A percentile compares a stretch with the other conserved stretches of the same genome.
These are phyloP conservation scores for Arctopsyche grandis DNA, from an alignment of 1,140 invertebrate genomes.

Conservation along the genomic window DNA sequence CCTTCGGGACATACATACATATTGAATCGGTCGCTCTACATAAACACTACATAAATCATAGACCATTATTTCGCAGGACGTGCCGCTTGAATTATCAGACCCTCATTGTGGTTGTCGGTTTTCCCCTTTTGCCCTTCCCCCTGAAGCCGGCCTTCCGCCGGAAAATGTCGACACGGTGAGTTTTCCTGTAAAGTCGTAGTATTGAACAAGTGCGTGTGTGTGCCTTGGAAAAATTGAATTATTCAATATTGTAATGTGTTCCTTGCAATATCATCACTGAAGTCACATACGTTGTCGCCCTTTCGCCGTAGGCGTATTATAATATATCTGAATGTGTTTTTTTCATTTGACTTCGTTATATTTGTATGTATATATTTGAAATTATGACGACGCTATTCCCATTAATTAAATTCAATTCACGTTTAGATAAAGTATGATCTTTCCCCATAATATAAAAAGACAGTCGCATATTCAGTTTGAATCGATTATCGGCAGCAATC, in stretches of 20 bases:
- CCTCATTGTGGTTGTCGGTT: neutral
- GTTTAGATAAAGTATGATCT: too few relatives aligned
- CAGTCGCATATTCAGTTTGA: too few relatives aligned
- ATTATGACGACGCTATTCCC: too few relatives aligned
- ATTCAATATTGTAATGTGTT: neutral
- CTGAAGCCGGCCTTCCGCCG: neutral
- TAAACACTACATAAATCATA: conserved; percentile 1
- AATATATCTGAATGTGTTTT: too few relatives aligned
- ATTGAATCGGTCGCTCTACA: neutral
- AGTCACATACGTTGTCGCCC: too few relatives aligned
- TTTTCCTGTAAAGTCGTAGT: neutral
- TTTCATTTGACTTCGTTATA: too few relatives aligned
- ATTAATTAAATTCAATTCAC: too few relatives aligned
- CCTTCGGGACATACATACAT: neutral
- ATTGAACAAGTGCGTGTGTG: neutral
- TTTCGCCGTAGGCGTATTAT: too few relatives aligned
- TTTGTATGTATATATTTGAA: too few relatives aligned
- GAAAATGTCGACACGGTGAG: neutral
- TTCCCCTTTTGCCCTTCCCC: neutral
- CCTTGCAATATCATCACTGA: too few relatives aligned
- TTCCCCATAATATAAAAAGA: too few relatives aligned
- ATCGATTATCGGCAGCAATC: too few relatives aligned
- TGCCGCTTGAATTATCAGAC: neutral
- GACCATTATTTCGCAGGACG: neutral
- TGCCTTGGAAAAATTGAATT: neutral